Evolutionary conservation across 2,888 invertebrate genomes (phyloP).

Genomic region (Eilema caniola): DNA sequence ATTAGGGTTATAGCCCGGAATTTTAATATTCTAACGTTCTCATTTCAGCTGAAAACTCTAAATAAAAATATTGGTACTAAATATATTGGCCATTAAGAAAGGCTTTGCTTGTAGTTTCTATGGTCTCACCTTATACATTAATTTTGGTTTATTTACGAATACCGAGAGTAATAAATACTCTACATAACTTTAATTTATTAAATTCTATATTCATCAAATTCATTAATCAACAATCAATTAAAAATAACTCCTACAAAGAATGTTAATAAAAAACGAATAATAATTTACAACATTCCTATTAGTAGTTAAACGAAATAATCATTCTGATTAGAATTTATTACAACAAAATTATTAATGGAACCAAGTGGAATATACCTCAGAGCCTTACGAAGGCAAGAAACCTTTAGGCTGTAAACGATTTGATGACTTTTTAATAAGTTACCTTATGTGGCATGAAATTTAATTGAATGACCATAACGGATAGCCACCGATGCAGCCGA

Average conservation of each 20-base stretch:
- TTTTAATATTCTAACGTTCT: too few relatives aligned
- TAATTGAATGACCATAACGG: slow-evolving; percentile 60
- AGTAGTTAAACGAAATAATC: slow-evolving; percentile 37
- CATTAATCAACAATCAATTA: slow-evolving; percentile 23
- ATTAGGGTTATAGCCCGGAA: too few relatives aligned
- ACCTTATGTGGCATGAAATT: slow-evolving; percentile 59
- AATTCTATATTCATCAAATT: slow-evolving; percentile 1
- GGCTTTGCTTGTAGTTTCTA: not conserved
- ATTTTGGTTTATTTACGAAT: not conserved
- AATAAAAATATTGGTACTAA: too few relatives aligned
- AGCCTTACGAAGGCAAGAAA: slow-evolving; percentile 45
- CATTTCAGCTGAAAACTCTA: too few relatives aligned
- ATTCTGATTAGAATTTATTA: slow-evolving; percentile 45
- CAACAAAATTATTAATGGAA: slow-evolving; percentile 28
- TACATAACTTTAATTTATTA: not conserved
- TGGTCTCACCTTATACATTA: not conserved
- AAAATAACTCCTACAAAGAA: slow-evolving; percentile 27
- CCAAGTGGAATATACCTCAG: slow-evolving; percentile 53
- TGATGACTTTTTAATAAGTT: slow-evolving; percentile 70
- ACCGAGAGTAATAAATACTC: not conserved
- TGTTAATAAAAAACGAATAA: slow-evolving; percentile 36
- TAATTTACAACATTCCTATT: slow-evolving; percentile 38
- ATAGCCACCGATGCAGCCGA: slow-evolving; percentile 39
- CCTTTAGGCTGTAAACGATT: slow-evolving; percentile 62
- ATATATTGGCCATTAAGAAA: not conserved